Evolutionary conservation across 2,113 vertebrate genomes (phyloP).

Genomic region (Laticauda colubrina): DNA sequence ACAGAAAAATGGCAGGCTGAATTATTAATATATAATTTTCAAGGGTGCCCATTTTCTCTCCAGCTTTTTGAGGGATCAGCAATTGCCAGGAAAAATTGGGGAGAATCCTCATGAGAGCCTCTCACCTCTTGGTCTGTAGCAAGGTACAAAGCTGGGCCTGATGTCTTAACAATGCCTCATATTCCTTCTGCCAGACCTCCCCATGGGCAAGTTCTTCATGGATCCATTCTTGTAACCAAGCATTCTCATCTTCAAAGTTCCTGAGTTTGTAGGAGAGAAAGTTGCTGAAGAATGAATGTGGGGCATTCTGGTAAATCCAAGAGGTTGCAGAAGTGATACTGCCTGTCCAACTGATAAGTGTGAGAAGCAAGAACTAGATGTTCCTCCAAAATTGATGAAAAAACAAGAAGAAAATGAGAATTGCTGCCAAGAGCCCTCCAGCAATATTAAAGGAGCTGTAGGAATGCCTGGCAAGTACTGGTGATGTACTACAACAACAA

Average conservation of each 20-base stretch:
- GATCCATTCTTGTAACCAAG: slow-evolving; percentile 11
- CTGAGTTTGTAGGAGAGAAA: not conserved
- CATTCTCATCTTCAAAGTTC: slow-evolving; percentile 15
- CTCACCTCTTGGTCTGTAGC: slow-evolving; percentile 27
- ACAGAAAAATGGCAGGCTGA: not conserved
- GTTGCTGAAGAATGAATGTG: too few species aligned
- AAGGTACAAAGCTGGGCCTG: not conserved
- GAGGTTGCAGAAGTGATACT: not conserved
- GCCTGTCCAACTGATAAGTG: not conserved
- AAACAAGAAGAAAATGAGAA: not conserved
- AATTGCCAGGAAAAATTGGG: not conserved
- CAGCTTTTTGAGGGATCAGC: not conserved
- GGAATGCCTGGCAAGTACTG: not conserved
- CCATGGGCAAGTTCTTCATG: slow-evolving; percentile 12
- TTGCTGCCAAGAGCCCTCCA: not conserved
- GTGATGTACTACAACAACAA: not conserved
- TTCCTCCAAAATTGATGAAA: not conserved
- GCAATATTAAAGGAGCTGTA: not conserved
- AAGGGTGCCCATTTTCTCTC: not conserved
- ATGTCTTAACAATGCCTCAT: not conserved
- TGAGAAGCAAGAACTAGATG: not conserved
- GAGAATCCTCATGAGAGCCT: not conserved
- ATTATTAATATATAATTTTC: not conserved
- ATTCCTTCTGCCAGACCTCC: slow-evolving; percentile 21
- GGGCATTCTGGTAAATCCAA: not conserved